Evolutionary conservation across 1,140 invertebrate species (phyloP).

Genomic region (Eciton burchellii): DNA sequence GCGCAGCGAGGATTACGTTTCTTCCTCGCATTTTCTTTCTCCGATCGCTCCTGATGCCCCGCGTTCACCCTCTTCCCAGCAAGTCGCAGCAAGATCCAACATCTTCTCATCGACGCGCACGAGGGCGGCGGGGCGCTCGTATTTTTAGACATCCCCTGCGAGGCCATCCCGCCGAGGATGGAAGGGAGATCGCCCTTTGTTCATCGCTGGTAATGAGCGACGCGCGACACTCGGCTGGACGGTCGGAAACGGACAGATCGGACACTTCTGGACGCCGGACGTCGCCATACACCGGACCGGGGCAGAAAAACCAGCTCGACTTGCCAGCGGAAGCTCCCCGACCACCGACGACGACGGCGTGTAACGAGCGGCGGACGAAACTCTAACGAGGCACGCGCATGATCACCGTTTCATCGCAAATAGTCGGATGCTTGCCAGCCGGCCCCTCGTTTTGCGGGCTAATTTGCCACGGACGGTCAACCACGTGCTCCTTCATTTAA

Average conservation of each 20-base stretch:
- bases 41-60: constrained; percentile 41
- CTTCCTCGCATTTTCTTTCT: constrained; percentile 39
- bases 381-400: constrained; percentile 72
- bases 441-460: constrained; percentile 53
- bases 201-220: constrained; percentile 72
- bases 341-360: constrained; percentile 33
- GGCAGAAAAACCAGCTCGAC: constrained; percentile 68
- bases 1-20: constrained; percentile 18
- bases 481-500: constrained; percentile 25
- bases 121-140: constrained; percentile 53
- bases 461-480: constrained; percentile 62
- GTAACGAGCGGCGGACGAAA: constrained; percentile 71
- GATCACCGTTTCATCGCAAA: constrained; percentile 70
- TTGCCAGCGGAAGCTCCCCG: constrained; percentile 56
- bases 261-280: constrained; percentile 60
- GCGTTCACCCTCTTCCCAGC: constrained; percentile 42
- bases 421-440: constrained; percentile 40
- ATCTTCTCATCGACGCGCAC: constrained; percentile 38
- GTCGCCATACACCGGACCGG: constrained; percentile 25
- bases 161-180: constrained; percentile 40
- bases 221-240: constrained; percentile 61
- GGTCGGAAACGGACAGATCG: constrained; percentile 70
- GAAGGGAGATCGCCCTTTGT: constrained; percentile 70
- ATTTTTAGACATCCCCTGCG: constrained; percentile 63
- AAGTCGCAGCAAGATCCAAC: constrained; percentile 1